Evolutionary conservation across 2,797 vertebrate species (phyloP).

Genomic region (Semaprochilodus insignis): DNA sequence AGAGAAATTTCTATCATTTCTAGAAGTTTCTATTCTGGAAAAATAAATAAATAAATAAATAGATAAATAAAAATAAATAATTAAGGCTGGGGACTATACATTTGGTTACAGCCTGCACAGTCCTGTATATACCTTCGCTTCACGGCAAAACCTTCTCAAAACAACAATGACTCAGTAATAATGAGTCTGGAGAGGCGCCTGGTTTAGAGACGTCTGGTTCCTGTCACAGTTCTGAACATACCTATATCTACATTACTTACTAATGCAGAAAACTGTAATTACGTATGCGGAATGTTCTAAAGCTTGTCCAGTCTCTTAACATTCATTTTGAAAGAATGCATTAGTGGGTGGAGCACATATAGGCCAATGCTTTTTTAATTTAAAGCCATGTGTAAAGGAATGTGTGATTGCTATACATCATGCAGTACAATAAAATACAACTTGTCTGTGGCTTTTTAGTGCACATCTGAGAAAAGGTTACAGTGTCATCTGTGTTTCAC

Average conservation of each 20-base stretch:
- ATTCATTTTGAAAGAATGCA: no score
- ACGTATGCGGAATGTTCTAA: no score
- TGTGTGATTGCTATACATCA: background rate
- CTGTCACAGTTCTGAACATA: background rate
- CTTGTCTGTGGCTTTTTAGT: constrained; percentile 58
- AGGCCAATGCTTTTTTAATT: background rate
- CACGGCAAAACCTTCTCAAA: background rate
- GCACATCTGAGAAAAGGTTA: constrained; percentile 75
- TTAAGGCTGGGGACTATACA: no score
- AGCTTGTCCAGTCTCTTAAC: no score
- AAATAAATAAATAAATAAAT: no score
- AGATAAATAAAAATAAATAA: no score
- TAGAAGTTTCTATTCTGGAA: no score
- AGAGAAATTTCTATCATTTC: background rate
- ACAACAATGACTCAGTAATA: no score
- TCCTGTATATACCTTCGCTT: background rate
- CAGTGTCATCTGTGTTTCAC: constrained; percentile 81
- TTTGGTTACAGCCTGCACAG: no score
- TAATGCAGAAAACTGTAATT: background rate
- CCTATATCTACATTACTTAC: background rate
- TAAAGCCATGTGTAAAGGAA: background rate
- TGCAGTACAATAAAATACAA: constrained; percentile 51
- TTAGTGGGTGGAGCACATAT: background rate
- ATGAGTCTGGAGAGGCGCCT: no score
- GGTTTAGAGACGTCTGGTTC: background rate